Evolutionary conservation across 2,888 invertebrate genomes (phyloP).

Genomic region (Charanyca ferruginea): DNA sequence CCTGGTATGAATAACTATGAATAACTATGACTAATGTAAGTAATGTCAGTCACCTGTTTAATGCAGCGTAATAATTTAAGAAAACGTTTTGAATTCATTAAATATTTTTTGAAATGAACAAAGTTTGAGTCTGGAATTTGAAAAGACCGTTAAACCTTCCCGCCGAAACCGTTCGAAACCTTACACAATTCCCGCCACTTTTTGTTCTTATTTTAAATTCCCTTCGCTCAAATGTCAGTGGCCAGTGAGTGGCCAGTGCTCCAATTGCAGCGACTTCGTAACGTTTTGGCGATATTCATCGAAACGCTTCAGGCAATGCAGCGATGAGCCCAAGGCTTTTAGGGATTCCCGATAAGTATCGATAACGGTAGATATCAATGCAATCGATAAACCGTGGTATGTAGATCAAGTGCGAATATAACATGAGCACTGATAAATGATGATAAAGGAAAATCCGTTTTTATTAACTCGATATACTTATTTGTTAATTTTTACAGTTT

Average conservation of each 20-base stretch:
- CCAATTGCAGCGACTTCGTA: conserved; percentile 67
- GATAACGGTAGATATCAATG: conserved; percentile 56
- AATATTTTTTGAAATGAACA: conserved; percentile 3
- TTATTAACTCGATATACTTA: conserved; percentile 23
- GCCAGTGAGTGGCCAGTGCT: conserved; percentile 67
- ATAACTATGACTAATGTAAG: conserved; percentile 37
- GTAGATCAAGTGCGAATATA: conserved; percentile 58
- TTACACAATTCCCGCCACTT: conserved; percentile 68
- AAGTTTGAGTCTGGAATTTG: conserved; percentile 7
- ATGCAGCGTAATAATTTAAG: not conserved
- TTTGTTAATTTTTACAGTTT: not conserved
- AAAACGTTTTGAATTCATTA: not conserved
- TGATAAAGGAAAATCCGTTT: conserved; percentile 44
- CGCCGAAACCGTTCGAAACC: conserved; percentile 66
- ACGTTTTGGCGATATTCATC: conserved; percentile 68
- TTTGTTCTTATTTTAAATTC: conserved; percentile 66
- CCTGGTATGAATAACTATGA: conserved; percentile 46
- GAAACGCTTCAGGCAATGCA: conserved; percentile 50
- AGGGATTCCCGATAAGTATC: conserved; percentile 61
- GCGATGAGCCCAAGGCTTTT: conserved; percentile 56
- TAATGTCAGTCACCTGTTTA: conserved; percentile 59
- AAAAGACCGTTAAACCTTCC: conserved; percentile 42
- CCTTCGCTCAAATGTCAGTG: conserved; percentile 61
- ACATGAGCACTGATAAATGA: conserved; percentile 42
- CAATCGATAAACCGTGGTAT: conserved; percentile 51